Conservation (phyloP, 2,113 vertebrate species). For the Budorcas taxicolor region DNA sequence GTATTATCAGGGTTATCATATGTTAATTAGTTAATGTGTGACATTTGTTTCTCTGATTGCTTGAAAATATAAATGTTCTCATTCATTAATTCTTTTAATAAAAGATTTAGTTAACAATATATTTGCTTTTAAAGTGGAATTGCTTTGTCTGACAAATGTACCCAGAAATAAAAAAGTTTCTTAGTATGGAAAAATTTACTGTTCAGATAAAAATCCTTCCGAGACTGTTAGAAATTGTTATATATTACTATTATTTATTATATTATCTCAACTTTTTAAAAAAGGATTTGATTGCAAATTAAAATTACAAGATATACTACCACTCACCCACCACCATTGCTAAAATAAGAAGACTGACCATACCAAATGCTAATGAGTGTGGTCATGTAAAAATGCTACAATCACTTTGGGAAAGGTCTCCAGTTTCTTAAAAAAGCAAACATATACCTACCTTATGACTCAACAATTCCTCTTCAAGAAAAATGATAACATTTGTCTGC, state of each 20-base stretch:
- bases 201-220: neutral
- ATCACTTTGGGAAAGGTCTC: neutral
- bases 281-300: neutral
- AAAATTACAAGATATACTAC: neutral
- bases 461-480: neutral
- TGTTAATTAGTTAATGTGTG: neutral
- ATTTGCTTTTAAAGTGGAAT: conserved; percentile 9
- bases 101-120: neutral
- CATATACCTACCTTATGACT: neutral
- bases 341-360: neutral
- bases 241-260: neutral
- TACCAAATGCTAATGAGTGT: neutral
- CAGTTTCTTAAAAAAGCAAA: neutral
- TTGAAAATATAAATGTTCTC: neutral
- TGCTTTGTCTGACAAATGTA: neutral
- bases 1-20: neutral
- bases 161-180: neutral
- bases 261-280: neutral
- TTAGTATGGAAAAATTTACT: neutral
- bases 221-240: neutral
- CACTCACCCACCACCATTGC: neutral
- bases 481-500: neutral
- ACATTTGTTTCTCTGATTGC: neutral
- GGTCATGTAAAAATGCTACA: neutral
- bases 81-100: neutral